A percentile compares a stretch with the other conserved stretches of the same genome.
Evolutionary conservation across 2,888 invertebrate genomes (phyloP).

Genomic region (Helobdella robusta): DNA sequence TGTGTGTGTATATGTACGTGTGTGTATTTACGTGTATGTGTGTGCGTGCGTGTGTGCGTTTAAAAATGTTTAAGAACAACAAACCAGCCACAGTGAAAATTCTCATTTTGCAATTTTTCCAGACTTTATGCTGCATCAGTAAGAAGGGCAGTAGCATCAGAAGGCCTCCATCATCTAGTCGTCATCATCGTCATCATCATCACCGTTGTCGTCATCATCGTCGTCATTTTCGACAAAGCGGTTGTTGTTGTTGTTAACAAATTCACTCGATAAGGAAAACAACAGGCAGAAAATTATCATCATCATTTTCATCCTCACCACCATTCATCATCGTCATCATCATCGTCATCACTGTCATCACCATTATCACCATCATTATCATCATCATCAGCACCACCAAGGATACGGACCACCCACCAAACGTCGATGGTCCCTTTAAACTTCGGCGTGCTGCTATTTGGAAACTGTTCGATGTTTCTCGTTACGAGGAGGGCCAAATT

Average conservation of each 20-base stretch:
- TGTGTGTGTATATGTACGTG: background rate
- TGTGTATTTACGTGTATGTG: too few relatives aligned
- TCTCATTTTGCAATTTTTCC: conserved; percentile 96
- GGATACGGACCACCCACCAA: conserved; percentile 90
- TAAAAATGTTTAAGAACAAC: background rate
- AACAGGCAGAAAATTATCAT: background rate
- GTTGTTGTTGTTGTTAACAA: too few relatives aligned
- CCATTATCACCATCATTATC: background rate
- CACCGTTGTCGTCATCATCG: background rate
- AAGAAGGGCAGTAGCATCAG: conserved; percentile 92
- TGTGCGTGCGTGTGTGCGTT: background rate
- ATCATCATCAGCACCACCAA: conserved; percentile 29
- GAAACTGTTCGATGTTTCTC: conserved; percentile 94
- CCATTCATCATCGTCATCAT: too few relatives aligned
- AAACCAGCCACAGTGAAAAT: conserved; percentile 91
- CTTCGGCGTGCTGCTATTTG: conserved; percentile 71
- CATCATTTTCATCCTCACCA: too few relatives aligned
- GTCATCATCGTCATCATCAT: background rate
- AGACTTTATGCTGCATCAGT: conserved; percentile 56
- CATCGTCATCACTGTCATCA: too few relatives aligned
- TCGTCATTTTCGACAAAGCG: background rate
- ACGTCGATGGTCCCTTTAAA: conserved; percentile 83
- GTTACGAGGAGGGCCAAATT: conserved; percentile 78
- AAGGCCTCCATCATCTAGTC: conserved; percentile 78
- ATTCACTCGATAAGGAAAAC: background rate